Base-by-base conservation (phyloP, 2,888 invertebrate genomes). In the Ochlodes sylvanus region DNA sequence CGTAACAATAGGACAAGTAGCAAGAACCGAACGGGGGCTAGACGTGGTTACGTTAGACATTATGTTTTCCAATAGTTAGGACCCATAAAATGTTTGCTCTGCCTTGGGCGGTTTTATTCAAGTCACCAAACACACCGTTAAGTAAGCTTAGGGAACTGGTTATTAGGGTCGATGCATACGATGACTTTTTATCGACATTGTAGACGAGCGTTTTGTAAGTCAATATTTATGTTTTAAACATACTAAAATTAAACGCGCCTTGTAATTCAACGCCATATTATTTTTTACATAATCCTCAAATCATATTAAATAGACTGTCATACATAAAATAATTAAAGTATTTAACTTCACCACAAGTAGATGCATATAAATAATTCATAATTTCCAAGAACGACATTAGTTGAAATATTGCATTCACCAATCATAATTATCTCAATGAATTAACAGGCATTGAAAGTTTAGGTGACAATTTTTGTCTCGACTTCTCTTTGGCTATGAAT, bases 81-180 rank as follows among this genome's bases (percentile, higher is more conserved):
- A 77, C 72, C 78, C 78, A 81, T 79, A 78, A 84, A 82, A 83
- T 84, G 82, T 87, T 87, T 85, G 81, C 80, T 78, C 75, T 79
- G 78, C 80, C 81, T 76, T 77, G 78, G 80, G 80, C 82, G 80
- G 84, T 85, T 89, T 88, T 85, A 89, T 89, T 85, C 84, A 83
- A 87, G 82, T 84, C 84, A 85, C 84, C 82, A 81, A 77, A 79
- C 76, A 76, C 80, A 86, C 92, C 91, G 92, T 91, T 91, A 91
- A 87, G 83, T 76, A 87, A 91, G 85, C 88, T 83, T 78, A 77
- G 73, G 79, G 63, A 70, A 70, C 75, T 75, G 74, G 75, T 75
- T 75, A 75, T 76, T 77, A 76, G 75, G 71, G 67, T 58, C 52
- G 38, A 27, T 21, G 32, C 58, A 63, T 60, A 58, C 69, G n/a